Evolutionary conservation across 2,113 vertebrate genomes (phyloP).

Genomic region (Rana temporaria): DNA sequence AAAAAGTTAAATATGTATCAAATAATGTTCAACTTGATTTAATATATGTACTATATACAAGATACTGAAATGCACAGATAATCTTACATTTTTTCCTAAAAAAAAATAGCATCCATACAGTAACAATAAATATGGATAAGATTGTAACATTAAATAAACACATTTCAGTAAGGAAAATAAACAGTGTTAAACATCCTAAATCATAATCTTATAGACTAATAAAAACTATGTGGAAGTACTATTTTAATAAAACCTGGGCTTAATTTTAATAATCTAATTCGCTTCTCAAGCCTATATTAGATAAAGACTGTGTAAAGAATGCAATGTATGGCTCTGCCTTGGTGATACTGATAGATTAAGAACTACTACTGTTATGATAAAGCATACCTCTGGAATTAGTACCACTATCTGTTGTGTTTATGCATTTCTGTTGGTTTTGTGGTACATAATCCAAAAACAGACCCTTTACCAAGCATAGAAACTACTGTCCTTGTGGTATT

Average conservation of each 20-base stretch:
- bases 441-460: conserved; percentile 65
- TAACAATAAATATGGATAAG: conserved; percentile 71
- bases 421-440: conserved; percentile 59
- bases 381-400: conserved; percentile 65
- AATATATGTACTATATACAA: conserved; percentile 86
- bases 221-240: conserved; percentile 65
- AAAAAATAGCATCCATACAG: conserved; percentile 73
- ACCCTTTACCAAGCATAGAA: conserved; percentile 56
- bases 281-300: conserved; percentile 3
- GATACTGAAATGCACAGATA: conserved; percentile 80
- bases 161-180: conserved; percentile 17
- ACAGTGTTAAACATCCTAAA: conserved; percentile 63
- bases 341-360: background rate
- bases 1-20: conserved; percentile 86
- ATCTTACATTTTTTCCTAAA: conserved; percentile 66
- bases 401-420: conserved; percentile 60
- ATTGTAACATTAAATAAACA: conserved; percentile 37
- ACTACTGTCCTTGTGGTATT: conserved; percentile 2
- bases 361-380: conserved; percentile 60
- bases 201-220: conserved; percentile 59
- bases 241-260: conserved; percentile 61
- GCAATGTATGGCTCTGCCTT: conserved; percentile 60
- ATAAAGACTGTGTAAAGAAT: background rate
- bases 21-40: conserved; percentile 86
- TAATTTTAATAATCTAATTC: background rate